Base-by-base conservation (phyloP, 1,140 invertebrate genomes). In the Orius insidiosus region DNA sequence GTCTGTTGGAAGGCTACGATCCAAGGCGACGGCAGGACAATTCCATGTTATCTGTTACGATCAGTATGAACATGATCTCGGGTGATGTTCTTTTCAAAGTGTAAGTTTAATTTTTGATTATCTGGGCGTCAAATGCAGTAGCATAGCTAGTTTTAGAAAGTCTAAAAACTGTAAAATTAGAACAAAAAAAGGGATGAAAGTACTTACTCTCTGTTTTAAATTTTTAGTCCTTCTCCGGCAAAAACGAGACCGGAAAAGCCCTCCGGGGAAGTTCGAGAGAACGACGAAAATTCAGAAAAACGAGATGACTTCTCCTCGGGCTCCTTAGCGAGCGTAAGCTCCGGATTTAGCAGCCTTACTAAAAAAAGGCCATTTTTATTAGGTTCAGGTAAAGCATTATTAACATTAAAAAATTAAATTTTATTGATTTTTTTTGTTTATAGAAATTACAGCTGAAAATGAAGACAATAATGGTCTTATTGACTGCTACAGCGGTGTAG, bases 21-120 rank as follows among this genome's bases (percentile, higher is more conserved):
- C 76, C 81, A 39, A 68, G 79, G 41, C 80, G 85, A 60, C 71
- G 93, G 24, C 86, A 92, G 58, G 92, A 97, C 64, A 97, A 98
- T 68, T 95, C 90, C 31, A 90, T 90, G 71, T 72, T 98, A 9
- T 72, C 80, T 56, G 76, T 98, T 48, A 75, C 80, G 42, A 84
- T 98, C 51, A 76, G 80, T 56, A 89, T 97, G 80, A 84, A 85
- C 55, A 85, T 96, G 72, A 72, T 92, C 43, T 84, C 85, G 39
- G 90, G 90, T 39, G 93, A 98, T 66, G 88, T 94, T 51, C 77
- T 94, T 48, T 98, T 97, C 61, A 95, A 96, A 84, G 89, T 89
- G 90, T 95, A 65, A 78, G 81, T 72, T 46, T n/a, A 24, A 39
- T 10, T 24, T 43, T 18, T 13, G 7, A 11, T 13, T 15, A 36